phyloP scores from a whole-genome alignment of 1,140 invertebrate genomes.

The Drosophila truncata region DNA sequence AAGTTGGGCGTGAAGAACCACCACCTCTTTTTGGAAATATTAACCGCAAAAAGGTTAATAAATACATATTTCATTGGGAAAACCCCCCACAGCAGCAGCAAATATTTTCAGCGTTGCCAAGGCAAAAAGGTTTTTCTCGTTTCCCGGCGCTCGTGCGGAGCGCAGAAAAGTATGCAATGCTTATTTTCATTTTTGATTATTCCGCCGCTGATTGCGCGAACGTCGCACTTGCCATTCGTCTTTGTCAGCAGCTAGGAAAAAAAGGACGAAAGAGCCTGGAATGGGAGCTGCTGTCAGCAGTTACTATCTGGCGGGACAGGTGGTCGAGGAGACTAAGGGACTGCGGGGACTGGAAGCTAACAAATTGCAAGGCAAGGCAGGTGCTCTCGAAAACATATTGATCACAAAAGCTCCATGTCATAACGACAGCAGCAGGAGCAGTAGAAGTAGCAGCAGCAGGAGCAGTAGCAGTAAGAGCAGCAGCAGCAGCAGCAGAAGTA shows the following conservation, averaged over 20 bases:
- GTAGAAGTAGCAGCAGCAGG: neutral
- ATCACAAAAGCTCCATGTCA: constrained; percentile 60
- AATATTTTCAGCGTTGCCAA: constrained; percentile 11
- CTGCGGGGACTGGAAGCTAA: constrained; percentile 31
- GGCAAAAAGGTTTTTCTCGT: constrained; percentile 4
- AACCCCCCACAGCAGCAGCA: neutral
- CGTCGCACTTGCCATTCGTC: constrained; percentile 52
- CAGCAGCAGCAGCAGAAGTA: neutral
- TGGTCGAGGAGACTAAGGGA: neutral
- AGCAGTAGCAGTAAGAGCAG: constrained; percentile 2
- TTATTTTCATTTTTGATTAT: constrained; percentile 67
- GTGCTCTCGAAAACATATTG: constrained; percentile 52
- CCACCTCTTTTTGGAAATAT: constrained; percentile 14
- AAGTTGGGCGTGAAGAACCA: constrained; percentile 3
- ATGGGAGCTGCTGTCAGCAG: constrained; percentile 28
- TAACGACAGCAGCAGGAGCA: constrained; percentile 29
- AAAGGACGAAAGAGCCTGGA: neutral
- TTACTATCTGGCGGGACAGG: constrained; percentile 26
- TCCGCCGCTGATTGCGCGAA: constrained; percentile 42
- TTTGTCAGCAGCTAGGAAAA: constrained; percentile 46
- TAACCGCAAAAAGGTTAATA: constrained; percentile 37
- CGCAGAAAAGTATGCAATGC: constrained; percentile 58
- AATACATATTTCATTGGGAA: constrained; percentile 26
- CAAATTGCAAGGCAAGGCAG: constrained; percentile 52
- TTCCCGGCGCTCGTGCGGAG: constrained; percentile 2